phyloP scores from a whole-genome alignment of 2,888 invertebrate species.

The Branchinecta sandiegonensis region DNA sequence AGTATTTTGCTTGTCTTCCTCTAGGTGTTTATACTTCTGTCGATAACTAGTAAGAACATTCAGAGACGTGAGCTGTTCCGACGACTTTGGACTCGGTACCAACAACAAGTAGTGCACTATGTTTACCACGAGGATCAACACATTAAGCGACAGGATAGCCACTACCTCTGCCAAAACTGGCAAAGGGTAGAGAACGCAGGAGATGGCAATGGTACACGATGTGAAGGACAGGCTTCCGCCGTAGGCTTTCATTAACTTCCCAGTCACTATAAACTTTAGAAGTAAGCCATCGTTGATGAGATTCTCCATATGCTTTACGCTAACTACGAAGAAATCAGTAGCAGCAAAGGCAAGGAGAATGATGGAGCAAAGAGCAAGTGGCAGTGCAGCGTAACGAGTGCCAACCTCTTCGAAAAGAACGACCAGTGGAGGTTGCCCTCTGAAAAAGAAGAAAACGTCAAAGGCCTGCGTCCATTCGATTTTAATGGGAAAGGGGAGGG shows the following conservation, averaged over 20 bases:
- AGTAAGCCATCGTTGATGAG: not conserved
- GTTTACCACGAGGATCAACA: too few species aligned
- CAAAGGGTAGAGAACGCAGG: not conserved
- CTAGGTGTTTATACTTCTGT: too few species aligned
- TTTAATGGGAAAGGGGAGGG: too few species aligned
- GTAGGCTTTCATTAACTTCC: not conserved
- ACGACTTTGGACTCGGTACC: too few species aligned
- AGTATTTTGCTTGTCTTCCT: too few species aligned
- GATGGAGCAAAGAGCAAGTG: not conserved
- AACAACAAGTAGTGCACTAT: too few species aligned
- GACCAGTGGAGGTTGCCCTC: not conserved
- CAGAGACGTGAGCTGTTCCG: too few species aligned
- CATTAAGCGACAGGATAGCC: too few species aligned
- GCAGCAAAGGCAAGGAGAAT: constrained; percentile 3
- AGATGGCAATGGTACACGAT: not conserved
- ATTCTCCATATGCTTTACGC: not conserved
- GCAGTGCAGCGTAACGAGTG: not conserved
- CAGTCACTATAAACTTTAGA: not conserved
- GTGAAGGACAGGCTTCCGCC: not conserved
- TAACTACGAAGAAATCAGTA: not conserved
- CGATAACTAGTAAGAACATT: too few species aligned
- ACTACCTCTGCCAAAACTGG: too few species aligned
- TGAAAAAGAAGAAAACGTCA: not conserved
- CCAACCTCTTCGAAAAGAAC: not conserved
- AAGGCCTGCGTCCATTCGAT: too few species aligned